Conservation (phyloP, 2,797 vertebrate genomes). For the Danio jaintianensis region DNA sequence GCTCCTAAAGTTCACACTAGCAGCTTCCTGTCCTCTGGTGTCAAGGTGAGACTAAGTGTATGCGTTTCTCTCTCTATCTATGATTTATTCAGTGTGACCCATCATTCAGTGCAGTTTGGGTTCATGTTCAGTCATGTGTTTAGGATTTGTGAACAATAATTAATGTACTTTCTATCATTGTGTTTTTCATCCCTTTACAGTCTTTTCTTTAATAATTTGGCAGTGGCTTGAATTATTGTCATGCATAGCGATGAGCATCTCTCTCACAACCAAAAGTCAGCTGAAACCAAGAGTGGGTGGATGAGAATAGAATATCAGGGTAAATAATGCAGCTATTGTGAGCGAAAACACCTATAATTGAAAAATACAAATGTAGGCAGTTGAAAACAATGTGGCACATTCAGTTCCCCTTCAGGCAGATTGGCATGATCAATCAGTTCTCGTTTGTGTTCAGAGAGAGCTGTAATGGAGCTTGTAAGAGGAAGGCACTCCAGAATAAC, state of each 20-base stretch:
- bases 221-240: constrained; percentile 9
- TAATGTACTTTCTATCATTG: background rate
- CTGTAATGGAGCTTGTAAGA: constrained; percentile 11
- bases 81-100: background rate
- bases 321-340: background rate
- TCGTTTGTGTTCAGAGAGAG: background rate
- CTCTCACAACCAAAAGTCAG: background rate
- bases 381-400: constrained; percentile 3
- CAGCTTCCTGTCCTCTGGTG: constrained; percentile 88
- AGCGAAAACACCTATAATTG: constrained; percentile 3
- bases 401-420: constrained; percentile 24
- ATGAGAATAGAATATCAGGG: background rate
- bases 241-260: background rate
- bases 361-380: constrained; percentile 16
- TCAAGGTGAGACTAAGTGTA: constrained; percentile 83
- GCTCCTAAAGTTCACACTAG: constrained; percentile 92
- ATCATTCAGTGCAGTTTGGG: background rate
- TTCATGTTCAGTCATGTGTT: background rate
- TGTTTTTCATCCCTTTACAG: constrained; percentile 9
- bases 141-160: background rate
- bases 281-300: background rate
- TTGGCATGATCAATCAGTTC: constrained; percentile 15
- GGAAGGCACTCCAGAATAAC: background rate
- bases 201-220: background rate
- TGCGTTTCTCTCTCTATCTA: background rate